phyloP scores from a whole-genome alignment of 2,888 invertebrate species.

The Ernsta delagoae region DNA sequence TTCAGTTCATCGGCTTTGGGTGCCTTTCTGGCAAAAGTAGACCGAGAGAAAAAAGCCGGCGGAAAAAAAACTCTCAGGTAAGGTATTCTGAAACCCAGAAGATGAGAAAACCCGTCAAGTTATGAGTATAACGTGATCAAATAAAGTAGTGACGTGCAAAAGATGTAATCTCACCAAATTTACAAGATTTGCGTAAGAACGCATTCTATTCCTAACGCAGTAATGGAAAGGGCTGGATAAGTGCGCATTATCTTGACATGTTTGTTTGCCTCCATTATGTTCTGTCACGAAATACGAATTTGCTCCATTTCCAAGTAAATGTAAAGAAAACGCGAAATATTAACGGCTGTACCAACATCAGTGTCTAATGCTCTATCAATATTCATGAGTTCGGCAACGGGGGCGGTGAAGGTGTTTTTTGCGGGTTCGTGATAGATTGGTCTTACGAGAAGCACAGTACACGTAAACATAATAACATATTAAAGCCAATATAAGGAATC shows the following conservation, averaged over 20 bases:
- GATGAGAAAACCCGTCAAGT: no score
- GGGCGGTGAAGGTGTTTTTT: no score
- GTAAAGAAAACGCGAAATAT: constrained; percentile 16
- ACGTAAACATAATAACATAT: no score
- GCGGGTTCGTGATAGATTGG: no score
- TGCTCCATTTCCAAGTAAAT: constrained; percentile 13
- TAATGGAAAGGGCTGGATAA: not conserved
- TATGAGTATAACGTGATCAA: not conserved
- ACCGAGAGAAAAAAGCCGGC: no score
- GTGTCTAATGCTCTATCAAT: constrained; percentile 18
- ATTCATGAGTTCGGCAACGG: constrained; percentile 5
- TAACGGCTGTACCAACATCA: constrained; percentile 6
- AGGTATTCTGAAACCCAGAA: no score
- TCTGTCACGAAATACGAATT: constrained; percentile 25
- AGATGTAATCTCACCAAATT: not conserved
- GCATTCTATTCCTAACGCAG: not conserved
- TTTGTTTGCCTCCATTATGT: constrained; percentile 28
- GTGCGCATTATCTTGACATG: constrained; percentile 20
- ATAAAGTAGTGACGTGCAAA: not conserved
- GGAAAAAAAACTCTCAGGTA: no score
- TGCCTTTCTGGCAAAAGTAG: no score
- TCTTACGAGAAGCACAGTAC: no score
- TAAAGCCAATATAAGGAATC: no score
- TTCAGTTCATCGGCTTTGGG: no score
- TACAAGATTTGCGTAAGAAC: not conserved